phyloP scores from a whole-genome alignment of 2,888 invertebrate species.

The Taenaris catops region DNA sequence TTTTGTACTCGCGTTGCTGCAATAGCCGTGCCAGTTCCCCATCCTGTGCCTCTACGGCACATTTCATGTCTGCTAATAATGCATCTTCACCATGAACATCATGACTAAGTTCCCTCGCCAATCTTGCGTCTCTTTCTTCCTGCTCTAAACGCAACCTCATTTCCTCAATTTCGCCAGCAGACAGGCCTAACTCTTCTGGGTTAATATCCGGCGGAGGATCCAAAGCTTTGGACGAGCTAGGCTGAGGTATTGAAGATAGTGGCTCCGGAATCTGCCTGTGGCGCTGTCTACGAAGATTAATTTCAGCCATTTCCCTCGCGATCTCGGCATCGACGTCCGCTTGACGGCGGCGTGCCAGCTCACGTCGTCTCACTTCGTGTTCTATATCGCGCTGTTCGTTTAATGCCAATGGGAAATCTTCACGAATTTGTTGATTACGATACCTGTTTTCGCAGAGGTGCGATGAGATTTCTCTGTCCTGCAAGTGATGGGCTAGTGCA shows the following conservation, averaged over 20 bases:
- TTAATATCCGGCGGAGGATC: conserved; percentile 31
- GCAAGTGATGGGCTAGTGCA: conserved; percentile 66
- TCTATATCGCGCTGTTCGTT: conserved; percentile 64
- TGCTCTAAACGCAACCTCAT: conserved; percentile 60
- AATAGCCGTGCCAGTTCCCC: conserved; percentile 62
- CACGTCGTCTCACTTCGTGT: conserved; percentile 53
- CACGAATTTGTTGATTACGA: conserved; percentile 71
- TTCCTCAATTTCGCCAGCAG: conserved; percentile 57
- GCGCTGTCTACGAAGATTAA: conserved; percentile 61
- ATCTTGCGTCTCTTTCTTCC: conserved; percentile 61
- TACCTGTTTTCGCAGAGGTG: conserved; percentile 69
- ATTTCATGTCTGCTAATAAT: conserved; percentile 64
- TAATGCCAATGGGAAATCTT: conserved; percentile 69
- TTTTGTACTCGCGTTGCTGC: conserved; percentile 70
- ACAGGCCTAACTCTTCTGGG: conserved; percentile 61
- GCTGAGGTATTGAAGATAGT: conserved; percentile 41
- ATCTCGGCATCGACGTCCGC: conserved; percentile 72
- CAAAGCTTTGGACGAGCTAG: conserved; percentile 49
- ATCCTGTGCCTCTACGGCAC: conserved; percentile 72
- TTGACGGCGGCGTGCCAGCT: conserved; percentile 56
- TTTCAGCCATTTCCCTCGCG: conserved; percentile 68
- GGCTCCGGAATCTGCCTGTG: conserved; percentile 45
- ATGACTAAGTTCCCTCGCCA: conserved; percentile 60
- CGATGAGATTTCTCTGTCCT: conserved; percentile 71
- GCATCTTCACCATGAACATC: conserved; percentile 56